Percentiles rank a stretch among this genome's conserved stretches.
phyloP scores from a whole-genome alignment of 37 sponge, comb jelly and placozoan genomes.

The Tethya wilhelma region DNA sequence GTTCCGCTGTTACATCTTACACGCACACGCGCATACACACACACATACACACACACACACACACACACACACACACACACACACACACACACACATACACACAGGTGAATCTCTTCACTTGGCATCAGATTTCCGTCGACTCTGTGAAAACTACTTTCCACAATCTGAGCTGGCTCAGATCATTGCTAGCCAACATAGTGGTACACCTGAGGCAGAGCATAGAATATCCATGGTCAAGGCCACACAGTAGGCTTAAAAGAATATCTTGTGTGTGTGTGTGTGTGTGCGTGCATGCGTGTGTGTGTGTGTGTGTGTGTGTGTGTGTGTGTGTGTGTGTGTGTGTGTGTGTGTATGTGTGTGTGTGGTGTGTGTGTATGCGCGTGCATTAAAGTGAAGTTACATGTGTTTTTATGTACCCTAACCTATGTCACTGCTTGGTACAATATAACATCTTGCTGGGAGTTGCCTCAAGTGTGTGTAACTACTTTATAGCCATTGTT shows the following conservation, averaged over 20 bases:
- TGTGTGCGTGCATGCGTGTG: constrained; percentile 4
- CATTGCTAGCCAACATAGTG: constrained; percentile 72
- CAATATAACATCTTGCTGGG: too few species aligned
- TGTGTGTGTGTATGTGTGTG: constrained; percentile 1
- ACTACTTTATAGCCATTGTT: neutral
- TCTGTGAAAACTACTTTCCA: constrained; percentile 88
- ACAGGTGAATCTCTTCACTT: constrained; percentile 88
- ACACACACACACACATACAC: too few species aligned
- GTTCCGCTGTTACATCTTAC: too few species aligned
- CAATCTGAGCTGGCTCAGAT: constrained; percentile 80
- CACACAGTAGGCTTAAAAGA: constrained; percentile 88
- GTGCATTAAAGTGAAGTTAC: too few species aligned
- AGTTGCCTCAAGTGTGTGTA: too few species aligned
- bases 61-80: too few species aligned
- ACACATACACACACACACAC: too few species aligned
- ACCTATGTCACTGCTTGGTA: too few species aligned
- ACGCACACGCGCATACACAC: too few species aligned
- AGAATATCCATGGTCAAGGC: constrained; percentile 80
- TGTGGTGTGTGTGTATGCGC: neutral
- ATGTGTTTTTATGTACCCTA: too few species aligned
- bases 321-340: constrained; percentile 12
- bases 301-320: neutral
- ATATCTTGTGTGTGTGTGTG: constrained; percentile 16
- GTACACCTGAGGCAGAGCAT: constrained; percentile 64
- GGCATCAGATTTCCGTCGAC: constrained; percentile 72